phyloP scores from a whole-genome alignment of 2,797 vertebrate species.

The Serranus cabrilla region DNA sequence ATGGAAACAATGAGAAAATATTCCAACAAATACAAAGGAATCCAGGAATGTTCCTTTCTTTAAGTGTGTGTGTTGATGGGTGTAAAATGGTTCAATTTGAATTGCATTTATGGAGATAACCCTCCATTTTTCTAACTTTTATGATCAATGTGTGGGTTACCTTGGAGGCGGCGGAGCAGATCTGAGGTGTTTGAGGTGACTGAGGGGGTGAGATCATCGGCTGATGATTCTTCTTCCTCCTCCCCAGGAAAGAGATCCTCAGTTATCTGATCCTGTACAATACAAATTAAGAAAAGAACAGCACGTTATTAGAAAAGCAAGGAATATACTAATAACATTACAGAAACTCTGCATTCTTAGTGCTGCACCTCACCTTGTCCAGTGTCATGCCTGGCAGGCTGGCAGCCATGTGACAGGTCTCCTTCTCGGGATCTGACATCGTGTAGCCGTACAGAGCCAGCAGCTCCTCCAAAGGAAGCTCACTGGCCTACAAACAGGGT shows the following conservation, averaged over 20 bases:
- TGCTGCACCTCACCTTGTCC: slow-evolving; percentile 88
- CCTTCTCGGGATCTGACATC: slow-evolving; percentile 89
- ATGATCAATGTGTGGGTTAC: slow-evolving; percentile 60
- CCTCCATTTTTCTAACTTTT: background rate
- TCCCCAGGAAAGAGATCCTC: slow-evolving; percentile 92
- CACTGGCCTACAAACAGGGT: slow-evolving; percentile 85
- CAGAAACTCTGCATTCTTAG: background rate
- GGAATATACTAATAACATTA: background rate
- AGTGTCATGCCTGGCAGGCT: slow-evolving; percentile 91
- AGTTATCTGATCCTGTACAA: slow-evolving; percentile 90
- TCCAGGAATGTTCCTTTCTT: background rate
- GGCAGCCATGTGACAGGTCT: slow-evolving; percentile 85
- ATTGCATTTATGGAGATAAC: background rate
- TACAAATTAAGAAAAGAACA: slow-evolving; percentile 12
- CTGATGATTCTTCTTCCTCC: slow-evolving; percentile 90
- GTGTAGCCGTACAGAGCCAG: slow-evolving; percentile 94
- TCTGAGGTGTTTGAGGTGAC: slow-evolving; percentile 92
- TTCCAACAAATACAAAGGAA: background rate
- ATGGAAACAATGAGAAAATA: background rate
- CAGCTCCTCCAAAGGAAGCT: slow-evolving; percentile 94
- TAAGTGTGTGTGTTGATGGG: background rate
- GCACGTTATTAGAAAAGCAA: background rate
- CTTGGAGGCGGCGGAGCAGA: slow-evolving; percentile 85
- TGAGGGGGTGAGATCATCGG: slow-evolving; percentile 91
- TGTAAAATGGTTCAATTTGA: background rate